These are phyloP conservation scores for Scrobipalpa atriplicella DNA, from an alignment of 2,888 invertebrate species.

Conservation along the genomic window DNA sequence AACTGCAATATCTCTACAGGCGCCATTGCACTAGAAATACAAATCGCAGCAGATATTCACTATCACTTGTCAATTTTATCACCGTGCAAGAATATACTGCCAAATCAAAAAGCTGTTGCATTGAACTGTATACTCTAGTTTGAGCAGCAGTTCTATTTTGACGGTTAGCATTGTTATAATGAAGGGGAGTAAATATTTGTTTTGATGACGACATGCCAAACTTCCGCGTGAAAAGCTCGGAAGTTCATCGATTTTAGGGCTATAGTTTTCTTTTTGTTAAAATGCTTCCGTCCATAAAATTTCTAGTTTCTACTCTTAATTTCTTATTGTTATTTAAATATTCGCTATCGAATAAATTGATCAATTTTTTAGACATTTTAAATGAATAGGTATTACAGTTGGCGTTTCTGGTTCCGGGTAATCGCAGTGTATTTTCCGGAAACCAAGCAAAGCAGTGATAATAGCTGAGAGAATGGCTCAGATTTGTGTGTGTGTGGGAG, in stretches of 20 bases:
- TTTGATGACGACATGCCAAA: constrained; percentile 41
- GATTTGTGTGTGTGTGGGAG: too few species aligned
- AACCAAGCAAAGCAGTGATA: too few species aligned
- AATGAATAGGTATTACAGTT: too few species aligned
- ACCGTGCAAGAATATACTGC: constrained; percentile 43
- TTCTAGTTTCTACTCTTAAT: too few species aligned
- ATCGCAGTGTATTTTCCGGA: too few species aligned
- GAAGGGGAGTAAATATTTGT: constrained; percentile 57
- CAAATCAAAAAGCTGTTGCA: constrained; percentile 26
- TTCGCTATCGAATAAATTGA: too few species aligned
- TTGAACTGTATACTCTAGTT: background rate
- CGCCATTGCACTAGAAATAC: constrained; percentile 39
- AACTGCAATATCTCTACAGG: constrained; percentile 35
- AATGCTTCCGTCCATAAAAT: too few species aligned
- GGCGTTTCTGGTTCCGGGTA: too few species aligned
- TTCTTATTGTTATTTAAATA: too few species aligned
- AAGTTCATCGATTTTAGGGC: background rate
- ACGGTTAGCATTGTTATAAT: constrained; percentile 44
- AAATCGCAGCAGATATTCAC: constrained; percentile 41
- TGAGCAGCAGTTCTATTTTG: constrained; percentile 42
- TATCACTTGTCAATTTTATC: constrained; percentile 54
- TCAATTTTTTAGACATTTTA: too few species aligned
- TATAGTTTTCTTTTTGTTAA: background rate
- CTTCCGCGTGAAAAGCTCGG: background rate
- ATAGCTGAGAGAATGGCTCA: too few species aligned